phyloP scores from a whole-genome alignment of 1,140 invertebrate genomes.

The Drosophila teissieri region DNA sequence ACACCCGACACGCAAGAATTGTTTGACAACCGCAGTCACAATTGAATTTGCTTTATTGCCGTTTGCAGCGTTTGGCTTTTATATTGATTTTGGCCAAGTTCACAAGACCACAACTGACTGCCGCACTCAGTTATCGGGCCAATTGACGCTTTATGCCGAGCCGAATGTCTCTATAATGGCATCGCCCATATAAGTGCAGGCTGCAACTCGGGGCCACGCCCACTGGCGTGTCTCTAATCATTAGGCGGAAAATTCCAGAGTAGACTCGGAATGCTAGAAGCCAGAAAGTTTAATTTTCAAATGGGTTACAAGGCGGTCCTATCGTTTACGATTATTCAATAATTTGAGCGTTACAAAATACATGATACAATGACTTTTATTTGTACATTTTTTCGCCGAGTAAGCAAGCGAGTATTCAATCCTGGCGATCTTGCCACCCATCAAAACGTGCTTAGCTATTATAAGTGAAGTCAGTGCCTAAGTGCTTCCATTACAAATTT shows the following conservation, averaged over 20 bases:
- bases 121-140: conserved; percentile 45
- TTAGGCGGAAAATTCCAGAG: conserved; percentile 19
- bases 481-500: not conserved
- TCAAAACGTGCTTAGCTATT: not conserved
- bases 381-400: no score
- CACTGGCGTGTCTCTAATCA: conserved; percentile 60
- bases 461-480: not conserved
- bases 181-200: conserved; percentile 27
- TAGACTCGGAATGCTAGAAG: not conserved
- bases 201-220: conserved; percentile 28
- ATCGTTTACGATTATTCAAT: no score
- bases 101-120: conserved; percentile 17
- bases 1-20: conserved; percentile 59
- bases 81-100: conserved; percentile 65
- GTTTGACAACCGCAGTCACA: conserved; percentile 80
- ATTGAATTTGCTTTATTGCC: conserved; percentile 76
- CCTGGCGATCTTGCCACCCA: no score
- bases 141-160: conserved; percentile 36
- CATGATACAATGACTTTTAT: no score
- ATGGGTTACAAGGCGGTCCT: not conserved
- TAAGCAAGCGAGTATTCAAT: no score
- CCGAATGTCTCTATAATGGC: conserved; percentile 47
- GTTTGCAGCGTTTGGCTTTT: conserved; percentile 59
- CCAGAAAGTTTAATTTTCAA: not conserved
- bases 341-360: no score